Percentiles rank a stretch among this genome's conserved stretches.
These are phyloP conservation scores for Epicauta chinensis DNA, from an alignment of 1,140 invertebrate genomes.

Conservation along the genomic window DNA sequence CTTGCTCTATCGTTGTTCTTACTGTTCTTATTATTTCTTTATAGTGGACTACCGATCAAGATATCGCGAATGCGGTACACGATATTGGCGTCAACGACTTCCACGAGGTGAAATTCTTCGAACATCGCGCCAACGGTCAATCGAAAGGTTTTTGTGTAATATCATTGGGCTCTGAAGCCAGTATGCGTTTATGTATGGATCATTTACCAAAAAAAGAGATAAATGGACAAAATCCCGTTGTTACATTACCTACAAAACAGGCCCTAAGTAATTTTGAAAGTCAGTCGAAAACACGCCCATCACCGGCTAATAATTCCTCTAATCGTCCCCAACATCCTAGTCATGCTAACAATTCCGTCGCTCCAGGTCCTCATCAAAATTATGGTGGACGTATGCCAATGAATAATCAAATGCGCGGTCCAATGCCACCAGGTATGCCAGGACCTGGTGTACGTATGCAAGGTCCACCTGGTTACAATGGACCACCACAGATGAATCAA, in stretches of 20 bases:
- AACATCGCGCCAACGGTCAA: constrained; percentile 98
- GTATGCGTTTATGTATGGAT: constrained; percentile 85
- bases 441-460: constrained; percentile 61
- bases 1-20: no score
- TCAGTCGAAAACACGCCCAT: constrained; percentile 80
- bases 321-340: constrained; percentile 46
- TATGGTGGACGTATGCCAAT: constrained; percentile 61
- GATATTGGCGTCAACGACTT: constrained; percentile 89
- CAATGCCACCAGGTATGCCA: constrained; percentile 58
- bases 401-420: constrained; percentile 58
- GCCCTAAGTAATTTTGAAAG: constrained; percentile 60
- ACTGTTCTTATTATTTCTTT: constrained; percentile 28
- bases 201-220: constrained; percentile 89
- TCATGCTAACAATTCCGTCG: constrained; percentile 46
- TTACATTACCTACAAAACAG: constrained; percentile 93
- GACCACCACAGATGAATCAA: constrained; percentile 47
- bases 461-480: constrained; percentile 46
- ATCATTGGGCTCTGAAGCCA: constrained; percentile 85
- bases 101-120: constrained; percentile 98
- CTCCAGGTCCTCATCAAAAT: constrained; percentile 50
- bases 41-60: constrained; percentile 97
- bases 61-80: constrained; percentile 81
- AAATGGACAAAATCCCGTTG: constrained; percentile 90
- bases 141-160: constrained; percentile 97
- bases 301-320: constrained; percentile 56